phyloP scores from a whole-genome alignment of 2,888 invertebrate genomes.

The Rhagophthalmus giganteus region DNA sequence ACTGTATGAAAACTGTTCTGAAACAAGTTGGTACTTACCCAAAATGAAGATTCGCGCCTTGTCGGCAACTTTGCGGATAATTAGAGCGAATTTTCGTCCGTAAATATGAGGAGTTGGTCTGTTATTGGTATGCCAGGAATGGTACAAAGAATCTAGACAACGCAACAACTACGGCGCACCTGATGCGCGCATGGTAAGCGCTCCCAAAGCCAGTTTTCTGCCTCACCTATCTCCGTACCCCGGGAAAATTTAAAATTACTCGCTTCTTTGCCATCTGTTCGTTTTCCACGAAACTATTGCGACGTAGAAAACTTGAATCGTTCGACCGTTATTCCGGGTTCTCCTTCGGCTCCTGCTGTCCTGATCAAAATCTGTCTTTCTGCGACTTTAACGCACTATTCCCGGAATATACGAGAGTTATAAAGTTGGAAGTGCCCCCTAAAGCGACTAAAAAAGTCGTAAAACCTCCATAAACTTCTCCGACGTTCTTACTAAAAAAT shows the following conservation, averaged over 20 bases:
- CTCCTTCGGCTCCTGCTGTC: constrained; percentile 10
- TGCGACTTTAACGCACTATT: constrained; percentile 23
- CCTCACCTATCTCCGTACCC: constrained; percentile 34
- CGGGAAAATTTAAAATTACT: constrained; percentile 17
- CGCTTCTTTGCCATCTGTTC: constrained; percentile 4
- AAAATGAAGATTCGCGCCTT: constrained; percentile 66
- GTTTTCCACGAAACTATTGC: background rate
- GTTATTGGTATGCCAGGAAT: constrained; percentile 93
- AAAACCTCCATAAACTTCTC: constrained; percentile 7
- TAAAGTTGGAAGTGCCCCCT: constrained; percentile 13
- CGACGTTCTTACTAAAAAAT: background rate
- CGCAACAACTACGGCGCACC: constrained; percentile 84
- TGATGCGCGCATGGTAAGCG: constrained; percentile 75
- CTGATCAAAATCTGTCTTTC: constrained; percentile 24
- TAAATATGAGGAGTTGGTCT: constrained; percentile 73
- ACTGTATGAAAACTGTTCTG: constrained; percentile 65
- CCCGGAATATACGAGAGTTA: constrained; percentile 13
- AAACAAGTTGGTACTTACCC: constrained; percentile 71
- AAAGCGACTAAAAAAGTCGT: constrained; percentile 8
- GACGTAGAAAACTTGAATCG: background rate
- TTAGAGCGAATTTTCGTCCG: constrained; percentile 70
- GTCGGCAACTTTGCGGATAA: constrained; percentile 64
- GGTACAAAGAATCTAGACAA: constrained; percentile 97
- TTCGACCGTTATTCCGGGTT: background rate
- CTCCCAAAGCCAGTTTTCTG: constrained; percentile 60